phyloP scores from a whole-genome alignment of 1,140 invertebrate species.

The Calephelis nemesis region DNA sequence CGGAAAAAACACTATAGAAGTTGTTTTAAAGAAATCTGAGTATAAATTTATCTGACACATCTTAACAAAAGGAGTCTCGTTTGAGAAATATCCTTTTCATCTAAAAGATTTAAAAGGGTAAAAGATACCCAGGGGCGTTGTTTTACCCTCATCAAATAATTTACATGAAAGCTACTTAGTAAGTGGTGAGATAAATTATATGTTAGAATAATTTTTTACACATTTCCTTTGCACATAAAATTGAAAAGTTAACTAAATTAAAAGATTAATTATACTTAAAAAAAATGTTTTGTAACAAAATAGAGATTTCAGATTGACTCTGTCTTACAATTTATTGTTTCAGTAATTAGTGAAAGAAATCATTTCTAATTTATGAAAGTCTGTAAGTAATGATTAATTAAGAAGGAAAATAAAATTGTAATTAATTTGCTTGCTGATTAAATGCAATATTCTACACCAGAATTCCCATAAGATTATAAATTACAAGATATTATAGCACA shows the following conservation, averaged over 20 bases:
- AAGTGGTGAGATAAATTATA: constrained; percentile 38
- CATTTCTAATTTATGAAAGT: too few species aligned
- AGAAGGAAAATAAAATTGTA: too few species aligned
- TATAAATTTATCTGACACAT: constrained; percentile 10
- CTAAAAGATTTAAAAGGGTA: constrained; percentile 38
- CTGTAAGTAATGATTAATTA: too few species aligned
- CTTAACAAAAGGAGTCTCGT: constrained; percentile 28
- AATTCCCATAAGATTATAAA: too few species aligned
- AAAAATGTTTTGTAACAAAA: too few species aligned
- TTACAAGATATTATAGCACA: too few species aligned
- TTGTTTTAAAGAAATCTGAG: background rate
- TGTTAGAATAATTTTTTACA: constrained; percentile 19
- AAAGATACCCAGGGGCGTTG: constrained; percentile 33
- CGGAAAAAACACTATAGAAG: background rate
- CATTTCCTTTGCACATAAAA: constrained; percentile 3
- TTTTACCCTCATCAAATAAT: constrained; percentile 47
- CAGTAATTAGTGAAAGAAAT: too few species aligned
- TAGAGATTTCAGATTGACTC: too few species aligned
- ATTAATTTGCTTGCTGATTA: too few species aligned
- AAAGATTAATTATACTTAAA: too few species aligned
- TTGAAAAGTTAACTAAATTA: background rate
- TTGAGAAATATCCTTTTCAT: constrained; percentile 35
- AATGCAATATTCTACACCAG: too few species aligned
- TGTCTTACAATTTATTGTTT: too few species aligned
- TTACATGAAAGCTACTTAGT: constrained; percentile 46